Evolutionary conservation across 2,113 vertebrate species (phyloP).

Genomic region (Zosterops pallidus): DNA sequence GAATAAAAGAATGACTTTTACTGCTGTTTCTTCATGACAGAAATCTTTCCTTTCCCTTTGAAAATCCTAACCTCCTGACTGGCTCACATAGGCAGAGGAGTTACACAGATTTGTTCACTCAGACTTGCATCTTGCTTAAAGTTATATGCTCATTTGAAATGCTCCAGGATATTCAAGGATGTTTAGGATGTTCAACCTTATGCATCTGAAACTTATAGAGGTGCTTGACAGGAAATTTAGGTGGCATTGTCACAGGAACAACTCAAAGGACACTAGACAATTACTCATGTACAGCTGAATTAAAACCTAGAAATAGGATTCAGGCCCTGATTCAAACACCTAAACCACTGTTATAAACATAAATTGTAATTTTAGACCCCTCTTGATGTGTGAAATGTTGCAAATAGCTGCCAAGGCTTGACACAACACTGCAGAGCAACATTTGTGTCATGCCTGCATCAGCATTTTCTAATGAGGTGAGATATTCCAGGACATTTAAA

Average conservation of each 20-base stretch:
- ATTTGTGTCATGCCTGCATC: neutral
- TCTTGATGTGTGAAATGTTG: neutral
- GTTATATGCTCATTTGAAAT: neutral
- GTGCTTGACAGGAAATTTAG: accelerated
- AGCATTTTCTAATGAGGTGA: neutral
- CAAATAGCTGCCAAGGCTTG: neutral
- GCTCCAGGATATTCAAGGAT: neutral
- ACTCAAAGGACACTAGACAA: neutral
- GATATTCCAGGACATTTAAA: neutral
- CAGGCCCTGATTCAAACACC: neutral
- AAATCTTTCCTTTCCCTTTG: neutral
- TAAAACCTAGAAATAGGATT: neutral
- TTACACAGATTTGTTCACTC: neutral
- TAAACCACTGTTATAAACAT: neutral
- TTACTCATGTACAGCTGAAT: neutral
- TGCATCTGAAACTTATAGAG: neutral
- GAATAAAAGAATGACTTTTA: neutral
- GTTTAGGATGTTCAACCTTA: neutral
- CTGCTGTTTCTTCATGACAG: neutral
- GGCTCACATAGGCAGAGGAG: neutral
- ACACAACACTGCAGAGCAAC: neutral
- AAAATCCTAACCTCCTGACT: neutral
- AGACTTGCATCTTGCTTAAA: neutral
- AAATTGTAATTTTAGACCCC: neutral
- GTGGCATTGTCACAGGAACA: neutral